These are phyloP conservation scores for Denticeps clupeoides DNA, from an alignment of 2,797 vertebrate genomes.

Conservation along the genomic window DNA sequence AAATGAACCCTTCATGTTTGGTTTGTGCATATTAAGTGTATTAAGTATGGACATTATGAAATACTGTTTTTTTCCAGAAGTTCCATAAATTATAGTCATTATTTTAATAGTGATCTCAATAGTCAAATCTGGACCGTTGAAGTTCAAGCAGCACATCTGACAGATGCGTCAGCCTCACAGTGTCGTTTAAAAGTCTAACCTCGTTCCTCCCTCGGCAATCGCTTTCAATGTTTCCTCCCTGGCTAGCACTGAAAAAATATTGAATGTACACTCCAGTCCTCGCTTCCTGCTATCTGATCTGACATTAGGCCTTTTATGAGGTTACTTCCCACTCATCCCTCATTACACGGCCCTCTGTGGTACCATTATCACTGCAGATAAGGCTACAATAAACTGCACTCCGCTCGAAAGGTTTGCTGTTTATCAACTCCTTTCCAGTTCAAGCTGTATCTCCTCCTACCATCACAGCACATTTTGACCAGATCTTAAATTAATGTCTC, in stretches of 20 bases:
- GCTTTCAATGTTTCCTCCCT: conserved; percentile 7
- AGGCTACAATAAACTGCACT: conserved; percentile 38
- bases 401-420: conserved; percentile 23
- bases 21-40: no score
- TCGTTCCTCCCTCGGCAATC: conserved; percentile 6
- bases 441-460: no score
- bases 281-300: conserved; percentile 31
- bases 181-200: background rate
- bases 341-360: conserved; percentile 33
- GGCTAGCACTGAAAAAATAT: no score
- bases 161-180: conserved; percentile 8
- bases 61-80: no score
- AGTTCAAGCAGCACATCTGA: background rate
- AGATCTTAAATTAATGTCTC: no score
- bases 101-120: background rate
- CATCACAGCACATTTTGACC: no score
- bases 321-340: conserved; percentile 37
- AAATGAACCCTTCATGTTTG: no score
- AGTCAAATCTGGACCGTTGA: conserved; percentile 1
- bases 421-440: conserved; percentile 24
- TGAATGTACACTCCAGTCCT: conserved; percentile 14
- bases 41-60: no score
- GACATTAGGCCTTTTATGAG: conserved; percentile 38
- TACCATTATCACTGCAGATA: conserved; percentile 41
- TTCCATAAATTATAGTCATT: no score